phyloP scores from a whole-genome alignment of 2,797 vertebrate species.

The Pseudotriccus pelzelni region DNA sequence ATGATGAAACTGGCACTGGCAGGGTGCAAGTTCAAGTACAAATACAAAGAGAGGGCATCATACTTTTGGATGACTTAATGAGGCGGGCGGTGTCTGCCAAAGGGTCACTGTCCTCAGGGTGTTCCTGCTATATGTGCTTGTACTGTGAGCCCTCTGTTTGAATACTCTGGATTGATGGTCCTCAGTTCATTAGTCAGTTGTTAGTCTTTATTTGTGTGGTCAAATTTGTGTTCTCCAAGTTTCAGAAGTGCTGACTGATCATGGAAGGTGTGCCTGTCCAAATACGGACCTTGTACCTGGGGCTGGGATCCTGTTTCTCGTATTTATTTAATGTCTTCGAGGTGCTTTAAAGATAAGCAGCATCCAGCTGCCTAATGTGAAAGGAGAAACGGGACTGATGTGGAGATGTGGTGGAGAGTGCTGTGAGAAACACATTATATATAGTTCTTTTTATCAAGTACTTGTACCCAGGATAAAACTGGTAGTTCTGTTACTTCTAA shows the following conservation, averaged over 20 bases:
- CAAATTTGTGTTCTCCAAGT: background rate
- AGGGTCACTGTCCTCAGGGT: background rate
- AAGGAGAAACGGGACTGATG: background rate
- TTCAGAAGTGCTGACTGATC: background rate
- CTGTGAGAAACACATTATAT: background rate
- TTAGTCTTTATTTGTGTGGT: background rate
- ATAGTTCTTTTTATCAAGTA: background rate
- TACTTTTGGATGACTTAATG: background rate
- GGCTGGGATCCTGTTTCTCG: background rate
- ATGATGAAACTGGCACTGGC: background rate
- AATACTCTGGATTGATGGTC: background rate
- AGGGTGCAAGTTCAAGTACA: background rate
- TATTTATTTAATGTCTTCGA: slow-evolving; percentile 30
- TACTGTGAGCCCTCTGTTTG: background rate
- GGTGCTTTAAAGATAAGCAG: background rate
- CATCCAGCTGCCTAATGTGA: background rate
- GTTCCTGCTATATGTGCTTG: background rate
- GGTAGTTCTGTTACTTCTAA: background rate
- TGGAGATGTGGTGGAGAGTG: background rate
- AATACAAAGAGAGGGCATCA: background rate
- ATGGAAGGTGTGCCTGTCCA: background rate
- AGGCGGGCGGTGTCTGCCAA: background rate
- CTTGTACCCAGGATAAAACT: background rate
- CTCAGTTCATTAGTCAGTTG: background rate
- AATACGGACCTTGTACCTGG: background rate